These are phyloP conservation scores for Gorsachius goisagi DNA, from an alignment of 2,113 vertebrate species.

Conservation along the genomic window DNA sequence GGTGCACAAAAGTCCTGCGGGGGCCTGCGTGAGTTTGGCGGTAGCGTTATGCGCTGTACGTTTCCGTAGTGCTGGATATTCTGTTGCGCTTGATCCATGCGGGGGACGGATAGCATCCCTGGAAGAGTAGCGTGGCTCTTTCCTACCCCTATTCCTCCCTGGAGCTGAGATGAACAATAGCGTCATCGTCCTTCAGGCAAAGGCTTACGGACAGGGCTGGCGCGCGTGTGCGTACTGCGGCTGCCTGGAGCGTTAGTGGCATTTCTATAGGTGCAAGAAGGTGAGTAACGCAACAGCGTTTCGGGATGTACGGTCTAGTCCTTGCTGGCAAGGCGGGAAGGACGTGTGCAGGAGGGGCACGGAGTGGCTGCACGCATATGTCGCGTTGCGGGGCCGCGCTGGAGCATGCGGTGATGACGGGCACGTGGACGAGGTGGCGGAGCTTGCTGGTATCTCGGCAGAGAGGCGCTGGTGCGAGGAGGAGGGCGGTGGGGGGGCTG, in stretches of 20 bases:
- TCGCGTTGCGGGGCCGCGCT: accelerated
- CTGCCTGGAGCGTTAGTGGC: not conserved
- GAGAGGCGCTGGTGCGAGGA: accelerated
- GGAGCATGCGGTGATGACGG: accelerated
- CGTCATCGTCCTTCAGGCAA: accelerated
- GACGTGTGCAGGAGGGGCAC: accelerated
- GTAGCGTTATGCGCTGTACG: accelerated
- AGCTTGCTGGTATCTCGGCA: not conserved
- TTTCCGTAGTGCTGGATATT: accelerated
- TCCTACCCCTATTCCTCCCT: accelerated
- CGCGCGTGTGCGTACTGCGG: accelerated
- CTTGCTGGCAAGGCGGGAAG: not conserved
- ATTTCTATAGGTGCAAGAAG: accelerated
- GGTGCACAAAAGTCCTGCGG: not conserved
- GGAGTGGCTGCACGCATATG: accelerated
- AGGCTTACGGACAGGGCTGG: not conserved
- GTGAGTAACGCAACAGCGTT: accelerated
- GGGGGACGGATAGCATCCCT: not conserved
- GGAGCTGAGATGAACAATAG: not conserved
- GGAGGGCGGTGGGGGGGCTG: accelerated
- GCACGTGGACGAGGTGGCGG: accelerated
- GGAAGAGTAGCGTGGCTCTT: not conserved
- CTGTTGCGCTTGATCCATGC: accelerated
- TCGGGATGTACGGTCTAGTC: accelerated
- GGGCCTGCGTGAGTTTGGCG: not conserved